A percentile compares a stretch with the other conserved stretches of the same genome.
phyloP scores from a whole-genome alignment of 1,140 invertebrate genomes.

The Amyelois transitella region DNA sequence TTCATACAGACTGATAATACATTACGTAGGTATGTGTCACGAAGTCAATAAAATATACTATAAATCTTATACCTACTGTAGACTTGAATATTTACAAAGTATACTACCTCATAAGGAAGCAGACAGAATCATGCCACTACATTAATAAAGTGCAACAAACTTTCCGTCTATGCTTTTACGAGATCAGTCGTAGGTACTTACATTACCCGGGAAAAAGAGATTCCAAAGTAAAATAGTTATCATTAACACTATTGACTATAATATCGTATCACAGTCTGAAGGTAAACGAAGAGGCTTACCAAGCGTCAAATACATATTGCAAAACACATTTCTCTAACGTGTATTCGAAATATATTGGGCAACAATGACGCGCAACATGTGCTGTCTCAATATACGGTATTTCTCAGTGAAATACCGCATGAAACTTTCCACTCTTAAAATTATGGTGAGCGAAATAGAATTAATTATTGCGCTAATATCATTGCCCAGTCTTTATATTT shows the following conservation, averaged over 20 bases:
- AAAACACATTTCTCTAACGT: too few species aligned
- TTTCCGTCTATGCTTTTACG: too few species aligned
- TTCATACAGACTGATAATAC: conserved; percentile 11
- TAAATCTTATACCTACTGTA: conserved; percentile 21
- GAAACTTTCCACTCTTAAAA: too few species aligned
- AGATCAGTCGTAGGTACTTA: neutral
- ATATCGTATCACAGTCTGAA: conserved; percentile 38
- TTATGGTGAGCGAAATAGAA: too few species aligned
- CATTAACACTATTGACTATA: conserved; percentile 30
- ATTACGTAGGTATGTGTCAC: neutral
- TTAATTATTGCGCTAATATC: too few species aligned
- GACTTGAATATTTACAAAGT: conserved; percentile 18
- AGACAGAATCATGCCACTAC: too few species aligned
- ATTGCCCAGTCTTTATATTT: neutral
- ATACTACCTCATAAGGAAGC: neutral
- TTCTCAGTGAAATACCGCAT: too few species aligned
- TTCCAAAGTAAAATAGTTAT: neutral
- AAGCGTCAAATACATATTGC: neutral
- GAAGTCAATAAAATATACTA: conserved; percentile 10
- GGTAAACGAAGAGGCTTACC: conserved; percentile 13
- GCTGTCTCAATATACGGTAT: too few species aligned
- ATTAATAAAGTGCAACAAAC: too few species aligned
- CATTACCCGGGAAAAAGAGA: neutral
- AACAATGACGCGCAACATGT: too few species aligned
- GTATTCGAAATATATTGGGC: too few species aligned